Base-by-base conservation (phyloP, 2,797 vertebrate species). In the Pachyuromys duprasi region DNA sequence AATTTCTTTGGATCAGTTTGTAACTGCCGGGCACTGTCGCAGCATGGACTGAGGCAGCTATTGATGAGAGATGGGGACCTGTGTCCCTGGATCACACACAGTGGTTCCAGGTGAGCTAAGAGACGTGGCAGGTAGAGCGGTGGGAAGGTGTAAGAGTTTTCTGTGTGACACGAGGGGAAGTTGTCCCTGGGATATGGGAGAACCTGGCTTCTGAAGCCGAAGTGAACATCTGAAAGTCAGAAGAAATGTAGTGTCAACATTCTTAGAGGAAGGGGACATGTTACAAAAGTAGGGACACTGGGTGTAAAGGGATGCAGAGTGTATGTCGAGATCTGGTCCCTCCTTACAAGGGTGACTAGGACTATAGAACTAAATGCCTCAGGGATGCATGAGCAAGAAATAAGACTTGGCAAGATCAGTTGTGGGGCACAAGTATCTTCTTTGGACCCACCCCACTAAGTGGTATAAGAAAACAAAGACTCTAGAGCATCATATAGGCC, bases 31-130 rank as follows among this genome's bases (percentile, higher is more conserved):
- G 28, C 20, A 28, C 20, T 15, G 6, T 42, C 45, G 63, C 9
- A 2, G 8, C 3, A 4, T 0, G 0, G 13, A 18, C n/a, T 2
- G 28, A 28, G 12, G 5, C 80, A 70, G 28, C 53, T 55, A 22
- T 55, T 88, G 42, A 8, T 45, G 39, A 11, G 0, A 53, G 22
- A 24, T 60, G 31, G 36, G 11, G 60, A 33, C 2, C 0, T 13
- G 2, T 7, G 8, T 0, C 14, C 17, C 0, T 0, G 0, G 2
- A 0, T 22, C 24, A 0, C 8, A 2, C 0, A 0, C 62, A 5
- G 28, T 1, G 8, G 26, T 24, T 1, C 20, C 13, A 17, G 6
- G 53, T 28, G 1, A 78, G 12, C 11, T 15, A 36, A 76, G 36
- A 53, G 8, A 42, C 75, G 36, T 1, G 3, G 5, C 2, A 26